Evolutionary conservation across 2,888 invertebrate species (phyloP), one percentile per base, ranked within the genome.

Genomic region (Pteria penguin): DNA sequence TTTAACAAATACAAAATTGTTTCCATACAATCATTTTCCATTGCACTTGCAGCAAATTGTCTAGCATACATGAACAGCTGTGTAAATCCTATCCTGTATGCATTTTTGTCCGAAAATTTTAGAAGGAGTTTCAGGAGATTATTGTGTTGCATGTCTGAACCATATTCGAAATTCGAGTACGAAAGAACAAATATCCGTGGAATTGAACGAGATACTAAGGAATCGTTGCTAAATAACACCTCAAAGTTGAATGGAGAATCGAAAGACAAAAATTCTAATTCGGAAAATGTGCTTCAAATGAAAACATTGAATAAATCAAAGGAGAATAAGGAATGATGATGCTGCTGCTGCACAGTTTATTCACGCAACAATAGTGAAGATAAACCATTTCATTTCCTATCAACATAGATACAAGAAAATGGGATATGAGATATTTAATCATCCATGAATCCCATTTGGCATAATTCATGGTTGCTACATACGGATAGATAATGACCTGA

Each of bases 61-160:
- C 80, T 92, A 76, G 97, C 97, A 24, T 98, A 98, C 93, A 96
- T 96, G 93, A 98, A 97, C 94, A 96, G 96, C 88, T 98, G 98
- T 92, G 96, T 98, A 88, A 98, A 98, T 93, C 98, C 98, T 0
- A 95, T 98, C 84, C 94, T 98, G 66, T 98, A 98, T 93, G 97
- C 97, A 2, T 97, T 98, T 93, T 94, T 98, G 67, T 97, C 97
- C 1, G 97, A 98, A 88, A 97, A 97, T 93, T 98, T 98, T 93
- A 94, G 97, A 85, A 95, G 97, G 90, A 97, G 97, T 27, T 98
- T 98, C 92, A 94, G 89, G 26, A 91, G 91, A 71, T 83, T 93
- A 22, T 81, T 93, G 24, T 88, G 90, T 76, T 91, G 89, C 75
- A 80, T 81, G 14, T 67, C 81, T 4, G 75, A 81, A 1, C 78